phyloP scores from a whole-genome alignment of 2,888 invertebrate species.

The Eilema caniola region DNA sequence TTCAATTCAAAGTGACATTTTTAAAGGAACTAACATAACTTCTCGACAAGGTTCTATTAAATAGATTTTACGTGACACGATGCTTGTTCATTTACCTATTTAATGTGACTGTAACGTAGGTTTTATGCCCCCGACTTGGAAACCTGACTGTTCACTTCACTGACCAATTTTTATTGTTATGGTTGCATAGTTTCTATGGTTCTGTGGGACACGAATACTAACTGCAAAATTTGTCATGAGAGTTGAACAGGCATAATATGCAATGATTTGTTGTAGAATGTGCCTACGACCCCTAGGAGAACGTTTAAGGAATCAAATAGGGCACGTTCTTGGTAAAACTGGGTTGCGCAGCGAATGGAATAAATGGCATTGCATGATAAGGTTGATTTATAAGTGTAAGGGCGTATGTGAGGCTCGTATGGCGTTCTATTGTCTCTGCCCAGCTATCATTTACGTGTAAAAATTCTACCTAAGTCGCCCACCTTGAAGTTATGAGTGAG shows the following conservation, averaged over 20 bases:
- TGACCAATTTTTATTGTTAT: background rate
- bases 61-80: background rate
- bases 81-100: background rate
- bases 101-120: background rate
- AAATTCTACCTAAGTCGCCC: background rate
- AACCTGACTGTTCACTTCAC: background rate
- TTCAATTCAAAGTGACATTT: background rate
- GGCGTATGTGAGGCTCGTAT: background rate
- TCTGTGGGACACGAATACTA: background rate
- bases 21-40: background rate
- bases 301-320: background rate
- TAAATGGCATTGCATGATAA: background rate
- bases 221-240: background rate
- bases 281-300: background rate
- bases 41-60: background rate
- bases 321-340: background rate
- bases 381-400: background rate
- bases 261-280: background rate
- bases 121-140: background rate
- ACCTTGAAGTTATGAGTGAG: background rate
- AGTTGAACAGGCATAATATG: background rate
- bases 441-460: background rate
- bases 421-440: background rate
- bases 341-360: background rate
- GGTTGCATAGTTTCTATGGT: background rate